Evolutionary conservation across 2,797 vertebrate genomes (phyloP), one percentile per base, ranked within the genome.

Genomic region (Petrocephalus sullivani): DNA sequence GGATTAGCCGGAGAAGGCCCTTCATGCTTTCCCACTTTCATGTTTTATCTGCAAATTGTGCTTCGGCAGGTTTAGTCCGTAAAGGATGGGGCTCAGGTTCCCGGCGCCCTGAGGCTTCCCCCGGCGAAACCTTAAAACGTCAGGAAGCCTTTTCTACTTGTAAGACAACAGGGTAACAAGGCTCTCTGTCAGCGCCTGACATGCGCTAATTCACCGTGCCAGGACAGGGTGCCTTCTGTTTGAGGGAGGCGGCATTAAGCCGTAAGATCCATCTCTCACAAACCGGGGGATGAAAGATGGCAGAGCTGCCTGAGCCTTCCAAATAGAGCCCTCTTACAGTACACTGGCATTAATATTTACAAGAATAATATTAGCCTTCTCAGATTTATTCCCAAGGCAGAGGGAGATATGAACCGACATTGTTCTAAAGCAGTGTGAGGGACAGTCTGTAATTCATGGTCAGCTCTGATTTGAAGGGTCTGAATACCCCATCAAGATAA

Each of bases 41-140:
- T 87, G 89, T 90, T 92, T 92, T 93, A 92, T 93, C 93, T 91
- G 89, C 90, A 93, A 93, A 93, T 93, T 87, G 91, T 89, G 88
- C 91, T 91, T 89, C 86, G 61, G 33, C 87, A 87, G 89, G 90
- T 91, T 90, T 89, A 91, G 90, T 88, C 90, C 89, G 75, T 90
- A 88, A 88, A 88, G 88, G 75, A 83, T 75, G 87, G 89, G 89
- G 88, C 89, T 83, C 60, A n/a, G 3, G 60, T 67, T 71, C 84
- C 64, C 23, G n/a, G 16, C 87, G 88, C 56, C 87, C 87, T 88
- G 71, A 21, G 71, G 82, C 54, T 61, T 46, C 67, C 71, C 23
- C 14, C 51, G 12, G 21, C 8, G n/a, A 58, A 82, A 87, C 56
- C 78, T 87, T 41, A 46, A 4, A 56, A 12, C 78, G 9, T 51